Conservation (phyloP, 2,888 invertebrate genomes). For the Belgica antarctica region DNA sequence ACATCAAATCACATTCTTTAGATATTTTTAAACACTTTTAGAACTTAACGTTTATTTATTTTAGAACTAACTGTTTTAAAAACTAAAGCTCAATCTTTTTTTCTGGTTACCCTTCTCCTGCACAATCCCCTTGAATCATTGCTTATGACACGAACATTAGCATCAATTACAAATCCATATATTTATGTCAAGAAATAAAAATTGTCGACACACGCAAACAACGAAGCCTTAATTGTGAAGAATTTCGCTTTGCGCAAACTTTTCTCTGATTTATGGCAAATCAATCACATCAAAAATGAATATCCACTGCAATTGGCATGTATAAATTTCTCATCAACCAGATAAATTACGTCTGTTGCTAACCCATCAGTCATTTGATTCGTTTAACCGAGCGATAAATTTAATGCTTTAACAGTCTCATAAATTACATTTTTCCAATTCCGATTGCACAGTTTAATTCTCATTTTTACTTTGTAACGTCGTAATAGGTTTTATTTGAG, state of each 20-base stretch:
- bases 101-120: too few species aligned
- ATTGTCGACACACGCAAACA: not conserved
- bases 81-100: too few species aligned
- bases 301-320: constrained; percentile 7
- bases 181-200: not conserved
- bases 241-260: constrained; percentile 1
- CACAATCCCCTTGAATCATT: too few species aligned
- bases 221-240: not conserved
- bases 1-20: too few species aligned
- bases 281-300: constrained; percentile 29
- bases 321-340: not conserved
- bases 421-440: constrained; percentile 20
- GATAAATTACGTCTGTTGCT: not conserved
- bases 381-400: constrained; percentile 28
- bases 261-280: constrained; percentile 30
- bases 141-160: not conserved
- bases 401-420: constrained; percentile 21
- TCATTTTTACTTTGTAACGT: not conserved
- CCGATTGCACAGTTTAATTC: not conserved
- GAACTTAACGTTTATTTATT: too few species aligned
- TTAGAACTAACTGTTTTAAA: too few species aligned
- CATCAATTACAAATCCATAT: not conserved
- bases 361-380: constrained; percentile 35
- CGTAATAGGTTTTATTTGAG: not conserved
- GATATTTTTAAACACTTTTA: too few species aligned